phyloP scores from a whole-genome alignment of 2,797 vertebrate genomes.

The Parauchenoglanis punctatus region DNA sequence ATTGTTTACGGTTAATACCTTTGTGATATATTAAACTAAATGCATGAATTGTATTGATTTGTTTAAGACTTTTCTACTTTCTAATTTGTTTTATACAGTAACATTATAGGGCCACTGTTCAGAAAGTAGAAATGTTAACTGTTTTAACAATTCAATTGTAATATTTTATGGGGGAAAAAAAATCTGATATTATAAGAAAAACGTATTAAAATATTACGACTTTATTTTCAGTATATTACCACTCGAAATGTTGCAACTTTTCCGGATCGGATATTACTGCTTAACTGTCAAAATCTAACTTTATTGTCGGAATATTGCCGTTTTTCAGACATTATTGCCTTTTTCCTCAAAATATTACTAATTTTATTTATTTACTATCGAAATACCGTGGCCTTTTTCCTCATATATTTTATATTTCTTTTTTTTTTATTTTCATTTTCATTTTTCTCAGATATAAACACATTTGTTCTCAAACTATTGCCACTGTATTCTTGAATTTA shows the following conservation, averaged over 20 bases:
- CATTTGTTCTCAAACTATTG: not conserved
- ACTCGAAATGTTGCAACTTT: not conserved
- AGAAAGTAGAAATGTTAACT: not conserved
- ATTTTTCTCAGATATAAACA: not conserved
- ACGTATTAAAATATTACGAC: too few relatives aligned
- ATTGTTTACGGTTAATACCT: too few relatives aligned
- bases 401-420: too few relatives aligned
- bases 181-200: not conserved
- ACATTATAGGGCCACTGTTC: not conserved
- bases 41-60: not conserved
- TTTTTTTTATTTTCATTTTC: too few relatives aligned
- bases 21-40: not conserved
- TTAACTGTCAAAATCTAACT: not conserved
- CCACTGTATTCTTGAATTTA: not conserved
- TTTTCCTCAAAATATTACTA: not conserved
- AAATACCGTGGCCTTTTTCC: not conserved
- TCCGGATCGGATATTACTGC: not conserved
- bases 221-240: not conserved
- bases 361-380: not conserved
- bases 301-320: not conserved
- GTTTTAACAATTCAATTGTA: not conserved
- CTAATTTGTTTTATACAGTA: not conserved
- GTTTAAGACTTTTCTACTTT: too few relatives aligned
- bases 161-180: too few relatives aligned
- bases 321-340: not conserved